Evolutionary conservation across 2,113 vertebrate species (phyloP).

Genomic region (Cyprinodon variegatus): DNA sequence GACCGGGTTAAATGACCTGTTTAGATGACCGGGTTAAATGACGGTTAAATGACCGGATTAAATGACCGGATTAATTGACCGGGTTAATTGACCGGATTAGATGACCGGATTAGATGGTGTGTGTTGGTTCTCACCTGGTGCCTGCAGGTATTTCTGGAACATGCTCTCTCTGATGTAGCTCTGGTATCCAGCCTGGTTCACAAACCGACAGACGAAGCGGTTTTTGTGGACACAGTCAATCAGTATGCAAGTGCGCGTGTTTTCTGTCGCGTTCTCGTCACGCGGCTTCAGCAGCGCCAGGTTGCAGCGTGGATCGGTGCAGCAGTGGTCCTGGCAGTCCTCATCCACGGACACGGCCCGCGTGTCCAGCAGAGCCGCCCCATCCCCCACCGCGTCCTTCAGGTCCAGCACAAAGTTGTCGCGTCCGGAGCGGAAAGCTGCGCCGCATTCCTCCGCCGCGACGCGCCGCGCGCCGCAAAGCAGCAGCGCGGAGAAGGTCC

Average conservation of each 20-base stretch:
- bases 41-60: no score
- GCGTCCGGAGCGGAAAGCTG: conserved; percentile 70
- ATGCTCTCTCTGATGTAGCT: conserved; percentile 78
- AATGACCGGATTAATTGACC: no score
- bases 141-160: conserved; percentile 73
- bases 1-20: no score
- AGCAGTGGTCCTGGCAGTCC: conserved; percentile 85
- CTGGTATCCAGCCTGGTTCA: conserved; percentile 78
- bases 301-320: conserved; percentile 79
- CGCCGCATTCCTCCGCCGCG: background rate
- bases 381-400: conserved; percentile 82
- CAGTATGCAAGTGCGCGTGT: conserved; percentile 80
- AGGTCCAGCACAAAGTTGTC: conserved; percentile 84
- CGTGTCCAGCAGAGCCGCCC: conserved; percentile 83
- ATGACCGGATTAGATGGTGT: no score
- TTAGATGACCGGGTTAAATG: no score
- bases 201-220: conserved; percentile 87
- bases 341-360: conserved; percentile 48
- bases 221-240: conserved; percentile 87
- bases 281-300: conserved; percentile 83
- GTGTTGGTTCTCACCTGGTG: conserved; percentile 30
- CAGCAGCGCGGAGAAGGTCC: conserved; percentile 5
- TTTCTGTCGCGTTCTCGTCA: conserved; percentile 4
- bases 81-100: no score
- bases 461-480: background rate